Conservation (phyloP, 2,113 vertebrate genomes). For the Aptenodytes patagonicus region DNA sequence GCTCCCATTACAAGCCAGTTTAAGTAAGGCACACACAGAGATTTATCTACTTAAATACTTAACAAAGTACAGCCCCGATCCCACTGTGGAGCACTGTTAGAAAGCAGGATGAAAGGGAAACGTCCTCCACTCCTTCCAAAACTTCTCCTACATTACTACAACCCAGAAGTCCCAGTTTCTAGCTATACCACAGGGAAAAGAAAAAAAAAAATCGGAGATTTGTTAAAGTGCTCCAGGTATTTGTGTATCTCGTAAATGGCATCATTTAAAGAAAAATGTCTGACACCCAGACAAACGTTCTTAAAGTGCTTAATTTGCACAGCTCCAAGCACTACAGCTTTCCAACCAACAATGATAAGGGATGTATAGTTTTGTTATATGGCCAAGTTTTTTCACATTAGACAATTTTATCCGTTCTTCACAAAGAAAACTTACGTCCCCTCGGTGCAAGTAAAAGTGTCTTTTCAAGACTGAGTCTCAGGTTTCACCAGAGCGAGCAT, state of each 20-base stretch:
- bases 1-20: neutral
- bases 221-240: neutral
- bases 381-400: neutral
- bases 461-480: neutral
- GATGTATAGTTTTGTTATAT: neutral
- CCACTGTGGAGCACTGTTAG: neutral
- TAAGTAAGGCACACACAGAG: neutral
- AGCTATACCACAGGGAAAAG: neutral
- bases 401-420: neutral
- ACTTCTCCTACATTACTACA: neutral
- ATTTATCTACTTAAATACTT: neutral
- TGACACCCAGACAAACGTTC: neutral
- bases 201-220: fast-evolving
- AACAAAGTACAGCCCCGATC: neutral
- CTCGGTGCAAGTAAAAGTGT: neutral
- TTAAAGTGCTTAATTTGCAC: neutral
- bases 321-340: neutral
- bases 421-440: neutral
- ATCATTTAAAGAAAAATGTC: neutral
- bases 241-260: fast-evolving
- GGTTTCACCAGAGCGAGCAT: neutral
- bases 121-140: neutral
- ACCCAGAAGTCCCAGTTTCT: neutral
- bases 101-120: neutral
- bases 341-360: neutral